Evolutionary conservation across 2,113 vertebrate species (phyloP).

Genomic region (Micronycteris hirsuta): DNA sequence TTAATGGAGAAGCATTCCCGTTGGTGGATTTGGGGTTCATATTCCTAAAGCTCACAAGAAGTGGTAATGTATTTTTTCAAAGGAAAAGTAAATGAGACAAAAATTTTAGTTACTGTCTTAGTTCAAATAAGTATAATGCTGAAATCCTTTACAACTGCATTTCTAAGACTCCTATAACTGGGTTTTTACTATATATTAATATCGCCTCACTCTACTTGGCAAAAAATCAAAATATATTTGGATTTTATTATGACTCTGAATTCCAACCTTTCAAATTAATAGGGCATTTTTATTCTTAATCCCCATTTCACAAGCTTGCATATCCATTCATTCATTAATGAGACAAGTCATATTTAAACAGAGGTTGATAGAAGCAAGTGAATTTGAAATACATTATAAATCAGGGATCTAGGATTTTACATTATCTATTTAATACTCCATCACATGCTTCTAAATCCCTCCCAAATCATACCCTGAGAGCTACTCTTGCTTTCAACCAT

Average conservation of each 20-base stretch:
- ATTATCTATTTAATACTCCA: background rate
- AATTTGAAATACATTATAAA: background rate
- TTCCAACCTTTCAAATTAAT: background rate
- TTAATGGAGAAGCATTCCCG: background rate
- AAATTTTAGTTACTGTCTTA: background rate
- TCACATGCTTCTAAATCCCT: background rate
- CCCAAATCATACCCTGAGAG: background rate
- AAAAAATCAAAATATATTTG: background rate
- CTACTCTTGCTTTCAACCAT: background rate
- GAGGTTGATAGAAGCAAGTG: background rate
- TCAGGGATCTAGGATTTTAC: background rate
- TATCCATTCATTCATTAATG: background rate
- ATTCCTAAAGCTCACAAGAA: background rate
- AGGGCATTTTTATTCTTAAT: background rate
- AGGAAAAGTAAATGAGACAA: background rate
- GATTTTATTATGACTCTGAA: background rate
- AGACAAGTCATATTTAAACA: background rate
- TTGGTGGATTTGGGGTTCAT: background rate
- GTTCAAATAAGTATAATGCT: background rate
- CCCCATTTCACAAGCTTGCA: background rate
- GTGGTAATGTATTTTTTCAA: background rate
- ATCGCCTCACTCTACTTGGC: background rate
- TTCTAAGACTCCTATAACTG: background rate
- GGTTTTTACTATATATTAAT: background rate
- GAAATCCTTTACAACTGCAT: background rate